Conservation (phyloP, 2,888 invertebrate species). For the Meiosimyza platycephala region DNA sequence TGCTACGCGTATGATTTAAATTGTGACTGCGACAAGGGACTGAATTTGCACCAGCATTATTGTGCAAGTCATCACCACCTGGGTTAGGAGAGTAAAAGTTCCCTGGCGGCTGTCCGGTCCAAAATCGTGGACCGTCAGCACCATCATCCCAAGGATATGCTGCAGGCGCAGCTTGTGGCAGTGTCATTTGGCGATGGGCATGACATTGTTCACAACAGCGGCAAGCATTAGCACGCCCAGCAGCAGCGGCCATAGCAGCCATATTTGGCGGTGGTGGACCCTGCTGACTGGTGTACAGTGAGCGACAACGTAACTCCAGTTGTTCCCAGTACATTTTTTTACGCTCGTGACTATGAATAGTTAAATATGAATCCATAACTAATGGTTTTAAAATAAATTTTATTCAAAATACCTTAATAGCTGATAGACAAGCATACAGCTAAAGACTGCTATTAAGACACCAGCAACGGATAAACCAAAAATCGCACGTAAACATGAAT, state of each 20-base stretch:
- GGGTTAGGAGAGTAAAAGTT: slow-evolving; percentile 89
- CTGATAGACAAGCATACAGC: slow-evolving; percentile 92
- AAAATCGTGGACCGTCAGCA: slow-evolving; percentile 68
- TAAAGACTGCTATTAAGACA: slow-evolving; percentile 90
- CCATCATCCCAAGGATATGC: slow-evolving; percentile 73
- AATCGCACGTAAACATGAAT: slow-evolving; percentile 87
- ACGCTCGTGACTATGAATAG: slow-evolving; percentile 79
- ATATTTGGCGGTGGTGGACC: slow-evolving; percentile 56
- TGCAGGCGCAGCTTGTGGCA: slow-evolving; percentile 62
- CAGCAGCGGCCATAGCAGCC: slow-evolving; percentile 61
- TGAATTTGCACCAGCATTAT: slow-evolving; percentile 41
- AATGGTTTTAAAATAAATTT: neutral
- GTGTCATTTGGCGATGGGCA: slow-evolving; percentile 69
- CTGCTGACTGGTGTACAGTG: slow-evolving; percentile 73
- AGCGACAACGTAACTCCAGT: slow-evolving; percentile 84
- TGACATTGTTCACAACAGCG: slow-evolving; percentile 79
- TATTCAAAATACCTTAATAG: slow-evolving; percentile 74
- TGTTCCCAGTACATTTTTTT: slow-evolving; percentile 97
- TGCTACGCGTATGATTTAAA: slow-evolving; percentile 49
- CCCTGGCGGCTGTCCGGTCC: slow-evolving; percentile 72
- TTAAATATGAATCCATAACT: neutral
- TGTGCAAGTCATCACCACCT: slow-evolving; percentile 69
- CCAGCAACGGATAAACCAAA: slow-evolving; percentile 93
- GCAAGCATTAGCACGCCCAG: slow-evolving; percentile 67
- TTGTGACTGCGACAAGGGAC: slow-evolving; percentile 59